Evolutionary conservation across 2,888 invertebrate species (phyloP).

Genomic region (Eurois occulta): DNA sequence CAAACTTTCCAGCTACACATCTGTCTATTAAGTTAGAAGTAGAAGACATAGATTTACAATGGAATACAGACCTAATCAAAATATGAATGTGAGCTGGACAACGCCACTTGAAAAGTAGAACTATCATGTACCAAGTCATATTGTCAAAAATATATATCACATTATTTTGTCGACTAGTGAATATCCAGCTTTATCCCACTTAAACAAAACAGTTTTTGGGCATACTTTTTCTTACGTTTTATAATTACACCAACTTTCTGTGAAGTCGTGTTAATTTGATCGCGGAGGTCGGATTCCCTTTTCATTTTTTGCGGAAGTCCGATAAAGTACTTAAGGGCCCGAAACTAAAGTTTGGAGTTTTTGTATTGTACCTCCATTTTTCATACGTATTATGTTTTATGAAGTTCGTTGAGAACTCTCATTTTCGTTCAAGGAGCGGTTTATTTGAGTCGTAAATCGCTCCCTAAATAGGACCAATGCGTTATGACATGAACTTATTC

Average conservation of each 20-base stretch:
- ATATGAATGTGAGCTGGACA: background rate
- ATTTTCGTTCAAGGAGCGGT: slow-evolving; percentile 21
- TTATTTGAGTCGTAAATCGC: slow-evolving; percentile 6
- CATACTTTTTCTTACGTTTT: slow-evolving; percentile 70
- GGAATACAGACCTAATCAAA: background rate
- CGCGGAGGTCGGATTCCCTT: slow-evolving; percentile 61
- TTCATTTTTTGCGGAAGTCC: slow-evolving; percentile 52
- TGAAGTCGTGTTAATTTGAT: slow-evolving; percentile 72
- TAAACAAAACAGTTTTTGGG: slow-evolving; percentile 58
- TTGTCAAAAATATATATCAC: background rate
- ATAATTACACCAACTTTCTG: slow-evolving; percentile 72
- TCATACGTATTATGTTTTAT: slow-evolving; percentile 35
- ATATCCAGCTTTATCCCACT: slow-evolving; percentile 51
- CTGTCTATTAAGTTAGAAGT: background rate
- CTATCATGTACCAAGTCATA: background rate
- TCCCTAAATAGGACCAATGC: slow-evolving; percentile 18
- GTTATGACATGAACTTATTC: slow-evolving; percentile 36
- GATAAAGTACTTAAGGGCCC: slow-evolving; percentile 48
- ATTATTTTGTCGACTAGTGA: slow-evolving; percentile 16
- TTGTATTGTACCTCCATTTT: slow-evolving; percentile 50
- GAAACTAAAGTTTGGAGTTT: slow-evolving; percentile 54
- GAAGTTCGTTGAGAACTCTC: slow-evolving; percentile 32
- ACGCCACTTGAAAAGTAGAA: background rate
- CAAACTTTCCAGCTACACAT: background rate
- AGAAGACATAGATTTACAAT: background rate